phyloP scores from a whole-genome alignment of 37 sponge, comb jelly and placozoan genomes.

The Aphrocallistes beatrix region DNA sequence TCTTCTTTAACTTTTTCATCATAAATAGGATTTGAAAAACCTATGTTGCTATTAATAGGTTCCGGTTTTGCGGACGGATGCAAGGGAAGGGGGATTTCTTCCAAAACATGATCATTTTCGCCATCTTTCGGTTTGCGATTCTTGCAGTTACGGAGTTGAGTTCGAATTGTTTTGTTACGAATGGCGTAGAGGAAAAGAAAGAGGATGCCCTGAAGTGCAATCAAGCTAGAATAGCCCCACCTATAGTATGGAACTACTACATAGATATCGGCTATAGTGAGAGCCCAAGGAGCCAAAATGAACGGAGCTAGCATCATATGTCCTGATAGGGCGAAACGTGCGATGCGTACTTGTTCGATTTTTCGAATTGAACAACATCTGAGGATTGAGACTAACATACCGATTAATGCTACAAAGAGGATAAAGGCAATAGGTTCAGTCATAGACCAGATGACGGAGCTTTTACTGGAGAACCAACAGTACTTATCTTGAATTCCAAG shows the following conservation, averaged over 20 bases:
- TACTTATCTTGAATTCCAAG: background rate
- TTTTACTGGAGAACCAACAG: background rate
- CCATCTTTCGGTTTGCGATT: background rate
- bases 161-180: background rate
- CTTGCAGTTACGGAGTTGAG: background rate
- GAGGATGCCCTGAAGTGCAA: background rate
- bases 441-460: background rate
- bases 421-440: background rate
- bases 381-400: background rate
- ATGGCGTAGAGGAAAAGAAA: background rate
- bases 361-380: background rate
- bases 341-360: background rate
- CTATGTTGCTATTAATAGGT: background rate
- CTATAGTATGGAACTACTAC: slow-evolving; percentile 8
- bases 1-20: background rate
- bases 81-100: background rate
- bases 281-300: background rate
- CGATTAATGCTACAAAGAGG: background rate
- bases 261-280: background rate
- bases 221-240: background rate
- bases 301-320: background rate
- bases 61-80: background rate
- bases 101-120: background rate
- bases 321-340: background rate
- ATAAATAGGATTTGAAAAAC: background rate